Base-by-base conservation (phyloP, 2,113 vertebrate species). In the Tiliqua scincoides region DNA sequence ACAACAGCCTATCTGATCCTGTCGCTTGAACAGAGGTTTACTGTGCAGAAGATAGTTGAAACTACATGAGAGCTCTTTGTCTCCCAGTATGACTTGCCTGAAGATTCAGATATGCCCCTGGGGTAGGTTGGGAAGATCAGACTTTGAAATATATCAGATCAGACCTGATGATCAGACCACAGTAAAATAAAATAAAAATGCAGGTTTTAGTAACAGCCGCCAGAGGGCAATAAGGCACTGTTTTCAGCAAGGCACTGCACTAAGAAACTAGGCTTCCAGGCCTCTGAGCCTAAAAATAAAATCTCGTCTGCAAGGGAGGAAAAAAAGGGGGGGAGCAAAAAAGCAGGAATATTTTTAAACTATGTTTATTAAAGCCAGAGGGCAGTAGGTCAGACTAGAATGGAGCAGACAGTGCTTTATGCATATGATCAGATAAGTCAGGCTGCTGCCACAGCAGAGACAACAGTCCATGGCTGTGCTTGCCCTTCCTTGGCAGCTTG, bases 211-310 rank as follows among this genome's bases (percentile, higher is more conserved):
- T 57, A n/a, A 65, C 57, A 32, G 10, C 68, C 85, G 74, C 59
- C 68, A 86, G 85, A 74, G 77, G 78, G 70, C 85, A 81, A 70
- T 14, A 73, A 18, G 32, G 54, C 78, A 63, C 32, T 52, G 52
- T 73, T 1, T 6, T 65, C 17, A 25, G 65, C 48, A 15, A 82
- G 17, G n/a, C 12, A 30, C 85, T 52, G 7, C 54, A 63, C 35
- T 15, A 30, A 72, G 78, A 61, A 61, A 15, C 30, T 43, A 52
- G 23, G 54, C 79, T 81, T 65, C 68, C 78, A 81, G 70, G 61
- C 70, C 12, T 43, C 32, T 37, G 35, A 73, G 59, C 57, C 85
- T 86, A 86, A 86, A 86, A 86, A 86, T 86, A 86, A 86, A 81
- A 67, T 8, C 27, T 5, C 43, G 76, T 30, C 57, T 52, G 54